Conservation (phyloP, 1,140 invertebrate genomes). For the Atta texana region DNA sequence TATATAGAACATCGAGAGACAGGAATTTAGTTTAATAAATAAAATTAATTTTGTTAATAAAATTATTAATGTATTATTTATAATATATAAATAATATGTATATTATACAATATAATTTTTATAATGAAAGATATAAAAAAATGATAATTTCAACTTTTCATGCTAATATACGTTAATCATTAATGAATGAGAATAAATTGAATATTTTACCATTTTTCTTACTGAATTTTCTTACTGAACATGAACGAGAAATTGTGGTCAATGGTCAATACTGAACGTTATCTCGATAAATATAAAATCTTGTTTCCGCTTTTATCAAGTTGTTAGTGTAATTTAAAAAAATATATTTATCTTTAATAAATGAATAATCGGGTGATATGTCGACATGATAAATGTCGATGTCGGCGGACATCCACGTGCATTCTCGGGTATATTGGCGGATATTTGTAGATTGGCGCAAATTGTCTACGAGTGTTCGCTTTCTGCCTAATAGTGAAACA, state of each 20-base stretch:
- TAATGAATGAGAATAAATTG: no score
- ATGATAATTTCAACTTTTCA: neutral
- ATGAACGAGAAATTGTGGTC: neutral
- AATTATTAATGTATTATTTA: neutral
- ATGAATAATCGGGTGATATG: slow-evolving; percentile 17
- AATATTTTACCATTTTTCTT: neutral
- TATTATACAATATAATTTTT: no score
- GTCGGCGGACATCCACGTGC: neutral
- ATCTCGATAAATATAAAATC: neutral
- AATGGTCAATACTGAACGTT: neutral
- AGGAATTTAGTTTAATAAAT: neutral
- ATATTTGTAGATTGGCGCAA: neutral
- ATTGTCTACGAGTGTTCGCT: slow-evolving; percentile 7
- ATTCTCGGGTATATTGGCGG: neutral
- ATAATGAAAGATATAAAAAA: neutral
- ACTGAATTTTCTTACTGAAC: neutral
- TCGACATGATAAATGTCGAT: neutral
- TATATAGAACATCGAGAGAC: neutral
- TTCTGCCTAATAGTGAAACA: slow-evolving; percentile 68
- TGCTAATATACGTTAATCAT: neutral
- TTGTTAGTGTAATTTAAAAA: neutral
- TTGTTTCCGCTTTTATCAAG: neutral
- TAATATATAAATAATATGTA: no score
- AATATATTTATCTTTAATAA: neutral
- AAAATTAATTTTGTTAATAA: neutral